A percentile compares a stretch with the other conserved stretches of the same genome.
These are phyloP conservation scores for Corythornis madagascariensis DNA, from an alignment of 2,113 vertebrate species.

Conservation along the genomic window DNA sequence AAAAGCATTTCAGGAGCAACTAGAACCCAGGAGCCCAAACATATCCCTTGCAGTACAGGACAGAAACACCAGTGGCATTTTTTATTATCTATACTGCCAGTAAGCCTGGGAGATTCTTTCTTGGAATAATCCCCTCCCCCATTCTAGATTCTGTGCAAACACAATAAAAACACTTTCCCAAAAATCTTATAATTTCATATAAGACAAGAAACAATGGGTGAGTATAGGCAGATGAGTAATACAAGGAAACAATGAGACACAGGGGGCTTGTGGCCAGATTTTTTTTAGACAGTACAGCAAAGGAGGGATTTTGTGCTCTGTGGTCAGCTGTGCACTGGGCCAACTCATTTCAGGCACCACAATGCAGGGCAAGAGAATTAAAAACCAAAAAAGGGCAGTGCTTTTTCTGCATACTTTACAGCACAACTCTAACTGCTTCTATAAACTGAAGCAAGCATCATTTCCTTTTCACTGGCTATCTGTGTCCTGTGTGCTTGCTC, in stretches of 20 bases:
- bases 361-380: neutral
- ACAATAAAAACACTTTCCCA: constrained; percentile 30
- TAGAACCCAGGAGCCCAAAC: neutral
- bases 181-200: constrained; percentile 46
- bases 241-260: constrained; percentile 63
- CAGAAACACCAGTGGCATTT: neutral
- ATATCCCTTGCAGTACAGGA: neutral
- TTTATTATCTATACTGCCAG: neutral
- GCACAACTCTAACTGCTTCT: neutral
- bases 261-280: constrained; percentile 33
- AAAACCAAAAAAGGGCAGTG: neutral
- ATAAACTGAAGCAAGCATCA: neutral
- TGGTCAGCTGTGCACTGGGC: neutral
- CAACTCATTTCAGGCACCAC: constrained; percentile 34
- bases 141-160: neutral
- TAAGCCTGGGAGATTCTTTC: neutral
- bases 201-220: constrained; percentile 54
- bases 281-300: constrained; percentile 46
- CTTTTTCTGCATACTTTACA: neutral
- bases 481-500: neutral
- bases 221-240: constrained; percentile 60
- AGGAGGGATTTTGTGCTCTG: constrained; percentile 45
- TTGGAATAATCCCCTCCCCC: neutral
- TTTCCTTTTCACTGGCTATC: neutral
- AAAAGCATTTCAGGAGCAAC: neutral